phyloP scores from a whole-genome alignment of 2,888 invertebrate species.

The Cancer borealis region DNA sequence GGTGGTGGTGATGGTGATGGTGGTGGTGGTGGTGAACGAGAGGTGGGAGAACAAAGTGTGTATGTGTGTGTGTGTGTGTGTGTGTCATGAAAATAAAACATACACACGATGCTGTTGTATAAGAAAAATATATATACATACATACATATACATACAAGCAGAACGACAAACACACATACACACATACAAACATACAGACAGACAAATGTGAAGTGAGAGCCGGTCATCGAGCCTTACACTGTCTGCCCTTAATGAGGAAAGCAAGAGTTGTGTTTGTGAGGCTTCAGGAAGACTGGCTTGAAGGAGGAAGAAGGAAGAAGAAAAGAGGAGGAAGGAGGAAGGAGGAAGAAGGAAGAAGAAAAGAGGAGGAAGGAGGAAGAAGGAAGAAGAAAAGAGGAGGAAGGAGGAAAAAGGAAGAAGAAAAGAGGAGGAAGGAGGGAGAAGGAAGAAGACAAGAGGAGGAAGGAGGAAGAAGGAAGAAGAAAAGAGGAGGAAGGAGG shows the following conservation, averaged over 20 bases:
- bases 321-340: too few relatives aligned
- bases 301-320: background rate
- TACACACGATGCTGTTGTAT: too few relatives aligned
- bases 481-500: too few relatives aligned
- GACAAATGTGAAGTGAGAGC: background rate
- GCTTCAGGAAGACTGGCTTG: background rate
- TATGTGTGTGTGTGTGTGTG: too few relatives aligned
- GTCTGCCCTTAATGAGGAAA: background rate
- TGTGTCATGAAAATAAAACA: too few relatives aligned
- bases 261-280: background rate
- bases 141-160: too few relatives aligned
- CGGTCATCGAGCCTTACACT: background rate
- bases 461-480: too few relatives aligned
- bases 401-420: too few relatives aligned
- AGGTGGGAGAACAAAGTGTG: background rate
- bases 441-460: background rate
- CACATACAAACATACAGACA: background rate
- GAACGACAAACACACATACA: background rate
- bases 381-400: too few relatives aligned
- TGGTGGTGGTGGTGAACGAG: background rate
- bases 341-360: too few relatives aligned
- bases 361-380: too few relatives aligned
- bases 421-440: background rate
- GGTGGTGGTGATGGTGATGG: background rate
- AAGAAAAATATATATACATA: too few relatives aligned